Percentiles rank a stretch among this genome's conserved stretches.
These are phyloP conservation scores for Chionomys nivalis DNA, from an alignment of 2,113 vertebrate species.

Conservation along the genomic window DNA sequence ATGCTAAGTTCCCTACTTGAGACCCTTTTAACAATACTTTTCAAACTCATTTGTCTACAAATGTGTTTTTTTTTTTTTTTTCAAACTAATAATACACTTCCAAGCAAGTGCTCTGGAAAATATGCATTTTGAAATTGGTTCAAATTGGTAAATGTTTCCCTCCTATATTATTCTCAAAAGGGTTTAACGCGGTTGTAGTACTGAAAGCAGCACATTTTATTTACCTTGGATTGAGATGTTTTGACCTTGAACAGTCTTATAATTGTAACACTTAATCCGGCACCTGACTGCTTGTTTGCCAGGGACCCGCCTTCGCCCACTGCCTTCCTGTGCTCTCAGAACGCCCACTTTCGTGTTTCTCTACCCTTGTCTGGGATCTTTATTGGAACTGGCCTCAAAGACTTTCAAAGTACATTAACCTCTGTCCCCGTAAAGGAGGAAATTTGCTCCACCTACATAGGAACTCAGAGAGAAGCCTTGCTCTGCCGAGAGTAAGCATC, in stretches of 20 bases:
- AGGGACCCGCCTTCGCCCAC: not conserved
- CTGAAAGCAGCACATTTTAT: not conserved
- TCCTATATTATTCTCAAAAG: not conserved
- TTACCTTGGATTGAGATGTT: not conserved
- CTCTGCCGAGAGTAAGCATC: conserved; percentile 73
- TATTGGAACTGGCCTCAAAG: conserved; percentile 45
- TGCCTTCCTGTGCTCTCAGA: not conserved
- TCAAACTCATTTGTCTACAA: conserved; percentile 28
- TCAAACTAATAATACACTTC: not conserved
- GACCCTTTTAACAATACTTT: not conserved
- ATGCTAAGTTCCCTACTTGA: not conserved
- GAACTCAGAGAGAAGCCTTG: conserved; percentile 70
- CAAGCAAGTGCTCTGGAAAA: not conserved
- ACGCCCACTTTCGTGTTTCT: not conserved
- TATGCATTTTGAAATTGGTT: conserved; percentile 1
- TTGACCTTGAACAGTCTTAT: not conserved
- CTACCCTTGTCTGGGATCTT: conserved; percentile 51
- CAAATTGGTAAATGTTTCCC: not conserved
- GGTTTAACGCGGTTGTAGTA: not conserved
- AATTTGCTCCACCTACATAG: conserved; percentile 64
- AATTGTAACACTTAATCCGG: not conserved
- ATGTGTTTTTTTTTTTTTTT: not conserved
- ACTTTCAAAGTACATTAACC: conserved; percentile 71
- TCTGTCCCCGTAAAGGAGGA: conserved; percentile 58
- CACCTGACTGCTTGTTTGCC: not conserved